These are phyloP conservation scores for Timema podura DNA, from an alignment of 2,888 invertebrate species.

Conservation along the genomic window DNA sequence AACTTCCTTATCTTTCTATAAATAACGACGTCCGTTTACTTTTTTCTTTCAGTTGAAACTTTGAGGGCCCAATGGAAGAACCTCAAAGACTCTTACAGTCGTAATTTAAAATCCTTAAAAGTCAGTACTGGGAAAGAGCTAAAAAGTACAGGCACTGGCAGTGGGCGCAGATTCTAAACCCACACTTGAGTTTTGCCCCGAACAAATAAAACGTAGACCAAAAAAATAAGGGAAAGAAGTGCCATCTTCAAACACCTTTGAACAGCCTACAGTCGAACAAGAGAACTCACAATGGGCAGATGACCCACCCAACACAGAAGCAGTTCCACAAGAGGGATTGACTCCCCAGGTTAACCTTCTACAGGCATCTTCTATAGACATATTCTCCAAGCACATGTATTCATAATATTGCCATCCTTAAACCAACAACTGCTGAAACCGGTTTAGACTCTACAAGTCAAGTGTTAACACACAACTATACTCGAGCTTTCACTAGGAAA, in stretches of 20 bases:
- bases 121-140: neutral
- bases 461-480: too few species aligned
- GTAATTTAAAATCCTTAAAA: slow-evolving; percentile 3
- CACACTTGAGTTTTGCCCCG: neutral
- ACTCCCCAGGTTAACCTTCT: too few species aligned
- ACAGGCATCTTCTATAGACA: too few species aligned
- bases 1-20: neutral
- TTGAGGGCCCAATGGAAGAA: slow-evolving; percentile 7
- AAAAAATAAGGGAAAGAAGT: neutral
- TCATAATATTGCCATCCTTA: too few species aligned
- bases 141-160: slow-evolving; percentile 14
- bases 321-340: neutral
- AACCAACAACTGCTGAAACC: too few species aligned
- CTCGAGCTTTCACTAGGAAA: too few species aligned
- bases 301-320: neutral
- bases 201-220: neutral
- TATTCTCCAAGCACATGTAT: too few species aligned
- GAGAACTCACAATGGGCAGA: neutral
- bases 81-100: neutral
- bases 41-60: neutral
- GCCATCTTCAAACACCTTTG: neutral
- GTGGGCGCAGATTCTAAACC: slow-evolving; percentile 5
- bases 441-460: too few species aligned
- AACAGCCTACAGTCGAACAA: neutral
- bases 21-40: neutral